phyloP scores from a whole-genome alignment of 2,888 invertebrate species.

The Apoda limacodes region DNA sequence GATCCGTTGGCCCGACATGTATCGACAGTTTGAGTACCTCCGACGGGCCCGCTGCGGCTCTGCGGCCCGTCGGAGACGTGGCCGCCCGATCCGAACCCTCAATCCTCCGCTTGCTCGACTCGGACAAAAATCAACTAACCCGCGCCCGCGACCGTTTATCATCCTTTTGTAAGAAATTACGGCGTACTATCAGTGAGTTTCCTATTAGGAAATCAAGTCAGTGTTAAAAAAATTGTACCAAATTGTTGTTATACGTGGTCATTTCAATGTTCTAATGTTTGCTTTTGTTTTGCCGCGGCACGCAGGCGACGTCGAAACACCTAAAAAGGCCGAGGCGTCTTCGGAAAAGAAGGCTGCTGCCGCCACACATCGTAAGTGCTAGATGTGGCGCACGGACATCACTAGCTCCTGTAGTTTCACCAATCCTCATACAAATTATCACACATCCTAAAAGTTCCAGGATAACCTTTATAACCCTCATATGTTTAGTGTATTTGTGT shows the following conservation, averaged over 20 bases:
- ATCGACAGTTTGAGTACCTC: slow-evolving; percentile 63
- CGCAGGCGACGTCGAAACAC: slow-evolving; percentile 66
- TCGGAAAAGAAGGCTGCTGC: slow-evolving; percentile 60
- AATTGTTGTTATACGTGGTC: slow-evolving; percentile 6
- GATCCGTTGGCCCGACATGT: slow-evolving; percentile 62
- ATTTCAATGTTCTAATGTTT: slow-evolving; percentile 60
- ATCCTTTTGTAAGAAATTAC: slow-evolving; percentile 62
- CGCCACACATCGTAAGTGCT: slow-evolving; percentile 67
- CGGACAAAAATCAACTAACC: slow-evolving; percentile 52
- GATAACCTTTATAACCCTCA: too few relatives aligned
- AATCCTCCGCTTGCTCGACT: slow-evolving; percentile 52
- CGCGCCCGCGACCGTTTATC: slow-evolving; percentile 57
- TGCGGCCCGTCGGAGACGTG: slow-evolving; percentile 53
- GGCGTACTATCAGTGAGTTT: slow-evolving; percentile 61
- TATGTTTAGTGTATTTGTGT: too few relatives aligned
- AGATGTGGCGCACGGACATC: slow-evolving; percentile 51
- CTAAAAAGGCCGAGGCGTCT: slow-evolving; percentile 64
- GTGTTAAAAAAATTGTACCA: too few relatives aligned
- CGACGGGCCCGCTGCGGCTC: slow-evolving; percentile 36
- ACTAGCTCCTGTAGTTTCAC: slow-evolving; percentile 22
- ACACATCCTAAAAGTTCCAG: too few relatives aligned
- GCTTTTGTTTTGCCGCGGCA: slow-evolving; percentile 62
- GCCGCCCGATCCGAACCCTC: slow-evolving; percentile 54
- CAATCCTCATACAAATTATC: slow-evolving; percentile 1
- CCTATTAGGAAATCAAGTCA: too few relatives aligned